Base-by-base conservation (phyloP, 2,888 invertebrate species). In the Drosophila prostipennis region DNA sequence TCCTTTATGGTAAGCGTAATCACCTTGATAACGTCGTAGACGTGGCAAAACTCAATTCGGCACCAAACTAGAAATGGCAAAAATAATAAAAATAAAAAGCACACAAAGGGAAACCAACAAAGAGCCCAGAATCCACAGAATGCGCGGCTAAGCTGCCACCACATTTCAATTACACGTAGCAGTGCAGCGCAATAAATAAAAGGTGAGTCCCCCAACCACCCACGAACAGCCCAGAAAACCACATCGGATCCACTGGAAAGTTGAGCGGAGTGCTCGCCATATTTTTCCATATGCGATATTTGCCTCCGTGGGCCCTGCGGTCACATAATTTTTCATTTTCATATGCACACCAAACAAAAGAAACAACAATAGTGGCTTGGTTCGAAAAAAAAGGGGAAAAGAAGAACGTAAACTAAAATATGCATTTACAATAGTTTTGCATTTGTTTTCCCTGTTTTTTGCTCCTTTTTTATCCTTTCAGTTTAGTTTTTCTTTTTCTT, bases 271-370 rank as follows among this genome's bases (percentile, higher is more conserved):
- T 67, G 56, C 36, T 70, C 14, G 49, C 45, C 43, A 59, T 72
- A 59, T 61, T 65, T 60, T 54, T 49, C 46, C 39, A 53, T 57
- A 58, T 67, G 53, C 45, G 51, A 70, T 79, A 68, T 85, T 82
- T 79, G 68, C 72, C 60, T 51, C 53, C 63, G 54, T 48, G 65
- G 65, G 72, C 72, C 84, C 81, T 87, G 87, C 74, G 87, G 87
- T 71, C 68, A 87, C 70, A 79, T 63, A 81, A 85, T 87, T 82
- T 86, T 88, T 82, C 70, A 82, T 82, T 79, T 72, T 79, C 74
- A 74, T 77, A 70, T 74, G 67, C 67, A 69, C 64, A 43, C 55
- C 40, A 61, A 49, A 42, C 60, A 64, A 65, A 54, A 45, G 70
- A 36, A 67, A 43, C 23, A 77, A 53, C 52, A 49, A 48, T 48